Evolutionary conservation across 2,888 invertebrate genomes (phyloP).

Genomic region (Drosophila kuntzei): DNA sequence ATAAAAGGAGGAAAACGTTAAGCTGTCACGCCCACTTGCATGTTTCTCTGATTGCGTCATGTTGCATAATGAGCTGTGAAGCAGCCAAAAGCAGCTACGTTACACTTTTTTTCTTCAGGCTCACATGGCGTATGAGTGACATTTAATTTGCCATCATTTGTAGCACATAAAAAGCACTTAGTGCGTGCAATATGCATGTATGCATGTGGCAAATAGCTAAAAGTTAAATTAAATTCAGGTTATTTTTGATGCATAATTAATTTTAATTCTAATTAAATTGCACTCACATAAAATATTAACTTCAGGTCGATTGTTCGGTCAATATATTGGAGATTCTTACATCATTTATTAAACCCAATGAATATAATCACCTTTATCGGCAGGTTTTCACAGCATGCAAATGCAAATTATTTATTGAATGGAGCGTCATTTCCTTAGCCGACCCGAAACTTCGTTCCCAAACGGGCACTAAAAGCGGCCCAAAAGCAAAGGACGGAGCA

Average conservation of each 20-base stretch:
- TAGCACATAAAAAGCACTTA: constrained; percentile 30
- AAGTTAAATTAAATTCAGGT: constrained; percentile 24
- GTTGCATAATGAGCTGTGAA: constrained; percentile 78
- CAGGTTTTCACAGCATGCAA: constrained; percentile 33
- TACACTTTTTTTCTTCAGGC: constrained; percentile 9
- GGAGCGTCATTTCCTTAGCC: constrained; percentile 12
- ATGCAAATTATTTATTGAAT: constrained; percentile 53
- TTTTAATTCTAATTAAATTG: constrained; percentile 10
- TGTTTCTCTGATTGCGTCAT: constrained; percentile 68
- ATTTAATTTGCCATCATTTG: constrained; percentile 71
- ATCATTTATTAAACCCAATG: constrained; percentile 5
- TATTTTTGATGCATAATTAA: constrained; percentile 15
- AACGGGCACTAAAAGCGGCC: constrained; percentile 22
- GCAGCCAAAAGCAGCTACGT: constrained; percentile 34
- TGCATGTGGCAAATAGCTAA: constrained; percentile 10
- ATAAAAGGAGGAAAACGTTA: constrained; percentile 2
- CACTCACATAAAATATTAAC: background rate
- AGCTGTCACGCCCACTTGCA: constrained; percentile 37
- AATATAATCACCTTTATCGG: constrained; percentile 7
- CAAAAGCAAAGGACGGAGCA: background rate
- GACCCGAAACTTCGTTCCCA: constrained; percentile 29
- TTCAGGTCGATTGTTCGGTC: constrained; percentile 4
- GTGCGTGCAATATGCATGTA: background rate
- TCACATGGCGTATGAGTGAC: constrained; percentile 76
- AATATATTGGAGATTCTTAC: background rate